A percentile compares a stretch with the other conserved stretches of the same genome.
phyloP scores from a whole-genome alignment of 30 jellyfish, hydroid and myxozoan genomes.

The Pseudorhiza aurosa region DNA sequence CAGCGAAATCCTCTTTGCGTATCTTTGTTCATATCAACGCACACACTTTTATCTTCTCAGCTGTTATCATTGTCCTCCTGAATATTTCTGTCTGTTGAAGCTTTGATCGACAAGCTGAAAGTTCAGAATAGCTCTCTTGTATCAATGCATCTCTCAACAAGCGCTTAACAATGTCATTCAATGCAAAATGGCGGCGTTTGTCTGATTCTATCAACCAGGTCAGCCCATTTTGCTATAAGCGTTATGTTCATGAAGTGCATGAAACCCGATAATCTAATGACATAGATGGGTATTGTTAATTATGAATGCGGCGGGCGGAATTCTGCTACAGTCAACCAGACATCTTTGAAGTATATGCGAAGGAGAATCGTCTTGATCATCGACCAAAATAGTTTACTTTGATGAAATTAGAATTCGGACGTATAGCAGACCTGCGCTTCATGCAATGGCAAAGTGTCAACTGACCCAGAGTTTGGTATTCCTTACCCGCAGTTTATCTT shows the following conservation, averaged over 20 bases:
- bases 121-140: not conserved
- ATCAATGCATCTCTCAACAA: not conserved
- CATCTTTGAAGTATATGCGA: not conserved
- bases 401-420: not conserved
- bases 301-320: not conserved
- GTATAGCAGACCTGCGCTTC: not conserved
- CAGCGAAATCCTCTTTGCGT: slow-evolving; percentile 4
- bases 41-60: not conserved
- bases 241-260: not conserved
- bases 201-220: not conserved
- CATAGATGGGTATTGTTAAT: not conserved
- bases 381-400: too few species aligned
- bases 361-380: not conserved
- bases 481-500: not conserved
- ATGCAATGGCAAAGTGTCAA: not conserved
- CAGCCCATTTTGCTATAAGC: not conserved
- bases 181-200: not conserved
- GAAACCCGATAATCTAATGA: not conserved
- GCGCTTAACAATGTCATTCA: not conserved
- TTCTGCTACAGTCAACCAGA: not conserved
- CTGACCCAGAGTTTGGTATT: not conserved
- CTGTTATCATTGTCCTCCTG: not conserved
- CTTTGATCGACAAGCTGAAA: not conserved
- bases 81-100: not conserved
- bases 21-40: not conserved